Evolutionary conservation across 1,140 invertebrate species (phyloP).

Genomic region (Drosophila quadrilineata): DNA sequence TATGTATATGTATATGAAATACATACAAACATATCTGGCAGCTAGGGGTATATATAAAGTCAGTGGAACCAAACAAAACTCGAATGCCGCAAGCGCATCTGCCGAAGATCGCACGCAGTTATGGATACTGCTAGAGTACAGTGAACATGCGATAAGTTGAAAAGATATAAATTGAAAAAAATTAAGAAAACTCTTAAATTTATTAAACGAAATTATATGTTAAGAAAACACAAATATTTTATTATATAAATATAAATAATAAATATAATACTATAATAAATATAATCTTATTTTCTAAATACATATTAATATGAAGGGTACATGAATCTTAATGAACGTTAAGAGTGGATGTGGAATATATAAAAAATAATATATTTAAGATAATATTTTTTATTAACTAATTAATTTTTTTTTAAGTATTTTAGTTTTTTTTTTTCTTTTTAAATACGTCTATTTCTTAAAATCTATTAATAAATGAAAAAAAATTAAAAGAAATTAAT

Average conservation of each 20-base stretch:
- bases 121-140: constrained; percentile 20
- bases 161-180: background rate
- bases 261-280: background rate
- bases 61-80: constrained; percentile 18
- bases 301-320: background rate
- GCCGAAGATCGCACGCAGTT: constrained; percentile 32
- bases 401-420: no score
- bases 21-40: background rate
- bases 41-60: constrained; percentile 16
- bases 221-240: background rate
- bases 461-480: no score
- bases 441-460: no score
- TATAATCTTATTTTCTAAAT: background rate
- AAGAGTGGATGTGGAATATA: no score
- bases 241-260: background rate
- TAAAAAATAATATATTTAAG: no score
- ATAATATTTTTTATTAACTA: no score
- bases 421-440: no score
- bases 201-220: no score
- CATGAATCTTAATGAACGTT: no score
- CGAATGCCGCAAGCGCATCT: constrained; percentile 35
- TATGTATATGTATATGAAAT: constrained; percentile 28
- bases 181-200: no score
- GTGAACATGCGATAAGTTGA: constrained; percentile 5
- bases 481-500: no score